Evolutionary conservation across 2,113 vertebrate genomes (phyloP).

Genomic region (Cololabis saira): DNA sequence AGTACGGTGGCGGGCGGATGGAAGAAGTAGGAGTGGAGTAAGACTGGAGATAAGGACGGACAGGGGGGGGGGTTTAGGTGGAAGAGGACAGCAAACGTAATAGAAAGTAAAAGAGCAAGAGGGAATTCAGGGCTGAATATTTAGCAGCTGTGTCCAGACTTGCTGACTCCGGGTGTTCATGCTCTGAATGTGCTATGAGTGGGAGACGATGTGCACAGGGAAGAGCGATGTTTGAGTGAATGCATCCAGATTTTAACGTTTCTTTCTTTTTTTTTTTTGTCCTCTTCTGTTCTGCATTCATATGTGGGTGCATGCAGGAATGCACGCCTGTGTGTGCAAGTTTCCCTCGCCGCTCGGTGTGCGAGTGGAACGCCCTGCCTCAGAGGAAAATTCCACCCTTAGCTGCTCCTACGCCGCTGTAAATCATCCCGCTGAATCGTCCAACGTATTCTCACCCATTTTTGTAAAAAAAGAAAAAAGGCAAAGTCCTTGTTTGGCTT

Average conservation of each 20-base stretch:
- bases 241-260: slow-evolving; percentile 8
- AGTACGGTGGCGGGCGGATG: slow-evolving; percentile 52
- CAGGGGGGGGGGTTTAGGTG: slow-evolving; percentile 40
- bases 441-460: slow-evolving; percentile 21
- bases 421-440: slow-evolving; percentile 51
- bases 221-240: slow-evolving; percentile 31
- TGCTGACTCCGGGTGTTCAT: slow-evolving; percentile 77
- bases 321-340: slow-evolving; percentile 30
- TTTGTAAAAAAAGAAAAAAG: slow-evolving; percentile 17
- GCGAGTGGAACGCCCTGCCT: slow-evolving; percentile 61
- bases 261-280: no score
- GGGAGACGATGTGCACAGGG: slow-evolving; percentile 43
- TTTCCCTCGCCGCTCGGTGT: slow-evolving; percentile 49
- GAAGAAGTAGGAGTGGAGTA: slow-evolving; percentile 8
- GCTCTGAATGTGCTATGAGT: slow-evolving; percentile 74
- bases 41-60: slow-evolving; percentile 2
- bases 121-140: slow-evolving; percentile 68
- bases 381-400: slow-evolving; percentile 65
- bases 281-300: neutral
- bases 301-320: slow-evolving; percentile 25
- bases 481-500: slow-evolving; percentile 3
- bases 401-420: slow-evolving; percentile 39
- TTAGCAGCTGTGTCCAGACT: slow-evolving; percentile 78
- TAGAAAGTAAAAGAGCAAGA: slow-evolving; percentile 18
- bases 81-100: slow-evolving; percentile 30